Base-by-base conservation (phyloP, 1,140 invertebrate genomes). In the Zaprionus ghesquierei region DNA sequence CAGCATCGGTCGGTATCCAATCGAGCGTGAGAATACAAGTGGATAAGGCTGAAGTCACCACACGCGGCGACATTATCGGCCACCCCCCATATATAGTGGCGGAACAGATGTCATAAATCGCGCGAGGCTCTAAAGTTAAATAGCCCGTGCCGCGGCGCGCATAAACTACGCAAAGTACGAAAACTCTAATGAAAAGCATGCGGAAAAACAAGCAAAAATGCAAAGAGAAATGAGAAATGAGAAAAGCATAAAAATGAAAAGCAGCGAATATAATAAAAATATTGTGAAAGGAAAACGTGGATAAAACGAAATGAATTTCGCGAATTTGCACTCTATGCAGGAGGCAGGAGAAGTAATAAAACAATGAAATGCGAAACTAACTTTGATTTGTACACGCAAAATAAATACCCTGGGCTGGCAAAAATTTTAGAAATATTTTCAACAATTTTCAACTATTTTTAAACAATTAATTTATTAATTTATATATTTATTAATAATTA, bases 101-200 rank as follows among this genome's bases (percentile, higher is more conserved):
- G 51, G 23, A 29, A 22, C 31, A 44, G 61, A 46, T 66, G 49
- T 54, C 55, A 60, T 59, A 72, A 66, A 66, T 54, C 51, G 27
- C 3, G 1, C 22, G 23, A 29, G 18, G 44, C 46, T 72, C 55
- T 41, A 75, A 59, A 75, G 54, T 64, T 63, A 63, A 75, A 75
- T 70, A 44, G 54, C 25, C 41, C 35, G 35, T 75, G 35, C 55
- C 23, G 46, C 12, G n/a, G n/a, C n/a, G n/a, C n/a, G n/a, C n/a
- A n/a, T n/a, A n/a, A n/a, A n/a, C n/a, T 31, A 75, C 13, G 38
- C 33, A 61, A 56, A 61, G 66, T 50, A 41, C 23, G 23, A 68
- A 68, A 76, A 44, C 62, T 69, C 72, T 71, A 75, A 75, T 75
- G 72, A 75, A 75, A 75, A 53, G 15, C 66, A 9, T n/a, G n/a